Evolutionary conservation across 2,113 vertebrate species (phyloP), one percentile per base, ranked within the genome.

Genomic region (Carassius auratus): DNA sequence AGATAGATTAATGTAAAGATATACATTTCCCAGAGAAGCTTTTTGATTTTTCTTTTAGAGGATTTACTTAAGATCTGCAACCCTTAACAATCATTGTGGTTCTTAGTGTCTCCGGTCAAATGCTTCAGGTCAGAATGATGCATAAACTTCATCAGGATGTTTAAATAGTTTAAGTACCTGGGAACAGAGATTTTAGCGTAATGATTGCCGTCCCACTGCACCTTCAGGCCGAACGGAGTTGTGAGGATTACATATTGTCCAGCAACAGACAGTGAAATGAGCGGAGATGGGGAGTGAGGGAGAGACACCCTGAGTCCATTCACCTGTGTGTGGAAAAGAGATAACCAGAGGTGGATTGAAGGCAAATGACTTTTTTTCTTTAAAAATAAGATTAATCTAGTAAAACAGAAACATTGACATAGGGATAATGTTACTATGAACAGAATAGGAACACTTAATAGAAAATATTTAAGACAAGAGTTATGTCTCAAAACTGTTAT

Each of bases 181-280:
- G 95, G 91, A 69, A 96, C 93, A 1, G 89, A 88, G 82, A 96
- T 92, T 86, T 92, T 92, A 55, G 94, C 93, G 52, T 95, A 93
- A 89, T 96, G 95, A 88, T 96, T 94, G 38, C 95, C 95, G 8
- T 97, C 95, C 96, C 95, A 96, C 80, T 93, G 94, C 55, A 97
- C 93, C 19, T 45, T 78, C 62, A 96, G 92, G 4, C 95, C 95
- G 8, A 96, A 96, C 0, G 90, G 1, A 0, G 94, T 96, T 85
- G 92, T 89, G 78, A 96, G 75, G 42, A 92, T 95, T 89, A 97
- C 75, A 84, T 94, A 96, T 86, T 95, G 93, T 4, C 96, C 96
- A 0, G 95, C 94, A 14, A 92, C 86, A 42, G 90, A 89, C 66
- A 97, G 38, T 19, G 92, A 91, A 59, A 94, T 83, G 2, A 90